Percentiles rank a stretch among this genome's conserved stretches.
These are phyloP conservation scores for Clarias batrachus DNA, from an alignment of 2,113 vertebrate species.

Conservation along the genomic window DNA sequence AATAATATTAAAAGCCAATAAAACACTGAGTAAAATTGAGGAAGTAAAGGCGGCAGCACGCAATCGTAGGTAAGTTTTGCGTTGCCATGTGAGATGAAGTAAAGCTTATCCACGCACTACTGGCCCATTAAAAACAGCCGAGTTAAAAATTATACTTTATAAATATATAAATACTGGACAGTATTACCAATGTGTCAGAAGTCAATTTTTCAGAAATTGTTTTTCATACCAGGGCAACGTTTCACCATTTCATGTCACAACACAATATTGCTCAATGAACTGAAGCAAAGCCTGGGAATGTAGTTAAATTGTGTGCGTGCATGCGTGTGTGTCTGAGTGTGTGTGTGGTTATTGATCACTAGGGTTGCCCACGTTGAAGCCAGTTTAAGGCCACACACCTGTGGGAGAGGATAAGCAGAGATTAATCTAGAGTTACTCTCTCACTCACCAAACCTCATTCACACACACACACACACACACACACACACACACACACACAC, in stretches of 20 bases:
- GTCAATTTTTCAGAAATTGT: neutral
- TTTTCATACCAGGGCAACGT: neutral
- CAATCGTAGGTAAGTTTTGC: neutral
- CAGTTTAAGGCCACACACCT: slow-evolving; percentile 69
- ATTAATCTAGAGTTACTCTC: slow-evolving; percentile 79
- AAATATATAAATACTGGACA: too few species aligned
- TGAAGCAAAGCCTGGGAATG: neutral
- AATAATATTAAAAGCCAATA: neutral
- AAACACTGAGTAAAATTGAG: neutral
- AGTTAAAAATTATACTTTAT: neutral
- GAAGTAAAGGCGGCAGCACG: neutral
- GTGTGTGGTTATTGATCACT: slow-evolving; percentile 60
- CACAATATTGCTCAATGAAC: neutral
- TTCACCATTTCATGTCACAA: neutral
- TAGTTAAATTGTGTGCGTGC: slow-evolving; percentile 16
- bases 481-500: slow-evolving; percentile 39
- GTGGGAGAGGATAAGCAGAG: slow-evolving; percentile 65
- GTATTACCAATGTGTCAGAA: neutral
- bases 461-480: slow-evolving; percentile 46
- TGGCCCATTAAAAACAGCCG: neutral
- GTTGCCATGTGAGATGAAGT: neutral
- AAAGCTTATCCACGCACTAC: neutral
- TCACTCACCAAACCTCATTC: slow-evolving; percentile 62
- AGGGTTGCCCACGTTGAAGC: slow-evolving; percentile 48
- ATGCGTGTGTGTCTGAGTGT: neutral